Conservation (phyloP, 2,113 vertebrate genomes). For the Istiophorus platypterus region DNA sequence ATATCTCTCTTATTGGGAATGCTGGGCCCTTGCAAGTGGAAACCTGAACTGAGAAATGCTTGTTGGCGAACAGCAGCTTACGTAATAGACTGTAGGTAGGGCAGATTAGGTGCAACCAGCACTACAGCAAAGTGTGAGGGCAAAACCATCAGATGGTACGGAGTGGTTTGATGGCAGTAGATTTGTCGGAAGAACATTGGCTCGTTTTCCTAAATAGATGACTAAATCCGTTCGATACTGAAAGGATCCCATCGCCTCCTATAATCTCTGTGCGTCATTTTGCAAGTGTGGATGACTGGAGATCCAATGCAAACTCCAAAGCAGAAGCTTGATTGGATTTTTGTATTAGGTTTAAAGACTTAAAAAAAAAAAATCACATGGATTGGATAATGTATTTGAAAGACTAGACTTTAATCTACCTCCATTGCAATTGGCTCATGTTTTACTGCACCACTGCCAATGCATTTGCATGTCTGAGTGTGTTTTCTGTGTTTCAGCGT, state of each 20-base stretch:
- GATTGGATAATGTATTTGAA: slow-evolving; percentile 14
- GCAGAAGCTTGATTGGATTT: slow-evolving; percentile 57
- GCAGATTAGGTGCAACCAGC: slow-evolving; percentile 56
- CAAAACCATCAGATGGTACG: slow-evolving; percentile 61
- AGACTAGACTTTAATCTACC: slow-evolving; percentile 29
- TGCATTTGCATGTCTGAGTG: slow-evolving; percentile 12
- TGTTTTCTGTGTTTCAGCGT: slow-evolving; percentile 11
- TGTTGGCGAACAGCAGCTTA: slow-evolving; percentile 63
- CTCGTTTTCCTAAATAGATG: slow-evolving; percentile 49
- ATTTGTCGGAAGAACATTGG: slow-evolving; percentile 46
- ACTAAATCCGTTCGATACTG: slow-evolving; percentile 49
- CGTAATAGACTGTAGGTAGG: slow-evolving; percentile 68
- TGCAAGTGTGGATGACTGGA: slow-evolving; percentile 26
- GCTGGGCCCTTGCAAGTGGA: slow-evolving; percentile 32
- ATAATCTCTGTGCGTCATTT: slow-evolving; percentile 48
- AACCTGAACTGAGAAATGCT: slow-evolving; percentile 53
- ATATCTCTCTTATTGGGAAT: slow-evolving; percentile 34
- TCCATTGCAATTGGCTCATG: slow-evolving; percentile 7
- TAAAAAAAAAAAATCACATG: slow-evolving; percentile 25
- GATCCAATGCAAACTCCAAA: slow-evolving; percentile 26
- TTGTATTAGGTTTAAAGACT: slow-evolving; percentile 24
- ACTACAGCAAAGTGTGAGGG: slow-evolving; percentile 47
- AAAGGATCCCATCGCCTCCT: slow-evolving; percentile 39
- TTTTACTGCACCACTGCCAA: slow-evolving; percentile 24
- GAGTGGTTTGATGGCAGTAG: slow-evolving; percentile 20